A percentile compares a stretch with the other conserved stretches of the same genome.
Evolutionary conservation across 2,888 invertebrate species (phyloP).

Genomic region (Adelognathus sp.): DNA sequence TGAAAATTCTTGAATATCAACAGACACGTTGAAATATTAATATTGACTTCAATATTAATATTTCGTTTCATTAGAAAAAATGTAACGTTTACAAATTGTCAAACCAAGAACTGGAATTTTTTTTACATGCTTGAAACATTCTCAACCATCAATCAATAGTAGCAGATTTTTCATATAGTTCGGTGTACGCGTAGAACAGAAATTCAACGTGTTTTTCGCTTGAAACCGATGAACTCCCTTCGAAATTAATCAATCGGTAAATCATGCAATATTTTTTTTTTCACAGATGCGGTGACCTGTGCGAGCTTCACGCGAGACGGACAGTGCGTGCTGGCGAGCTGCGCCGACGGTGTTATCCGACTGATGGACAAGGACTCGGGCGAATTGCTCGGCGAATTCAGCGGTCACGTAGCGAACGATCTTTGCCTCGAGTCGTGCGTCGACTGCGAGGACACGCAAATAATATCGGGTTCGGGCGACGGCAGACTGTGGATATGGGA

Average conservation of each 20-base stretch:
- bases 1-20: too few species aligned
- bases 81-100: too few species aligned
- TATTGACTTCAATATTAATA: too few species aligned
- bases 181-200: too few species aligned
- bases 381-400: constrained; percentile 89
- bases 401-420: constrained; percentile 91
- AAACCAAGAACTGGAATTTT: too few species aligned
- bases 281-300: constrained; percentile 89
- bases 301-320: constrained; percentile 94
- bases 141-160: too few species aligned
- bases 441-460: constrained; percentile 91
- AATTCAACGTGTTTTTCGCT: too few species aligned
- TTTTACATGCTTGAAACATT: too few species aligned
- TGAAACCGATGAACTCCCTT: too few species aligned
- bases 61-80: too few species aligned
- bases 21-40: too few species aligned
- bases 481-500: constrained; percentile 95
- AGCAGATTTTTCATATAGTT: too few species aligned
- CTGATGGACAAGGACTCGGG: constrained; percentile 95
- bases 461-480: constrained; percentile 94
- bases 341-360: constrained; percentile 91
- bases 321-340: constrained; percentile 94
- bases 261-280: background rate
- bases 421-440: constrained; percentile 94
- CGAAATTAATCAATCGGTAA: background rate